These are phyloP conservation scores for Alethe diademata DNA, from an alignment of 2,113 vertebrate species.

Conservation along the genomic window DNA sequence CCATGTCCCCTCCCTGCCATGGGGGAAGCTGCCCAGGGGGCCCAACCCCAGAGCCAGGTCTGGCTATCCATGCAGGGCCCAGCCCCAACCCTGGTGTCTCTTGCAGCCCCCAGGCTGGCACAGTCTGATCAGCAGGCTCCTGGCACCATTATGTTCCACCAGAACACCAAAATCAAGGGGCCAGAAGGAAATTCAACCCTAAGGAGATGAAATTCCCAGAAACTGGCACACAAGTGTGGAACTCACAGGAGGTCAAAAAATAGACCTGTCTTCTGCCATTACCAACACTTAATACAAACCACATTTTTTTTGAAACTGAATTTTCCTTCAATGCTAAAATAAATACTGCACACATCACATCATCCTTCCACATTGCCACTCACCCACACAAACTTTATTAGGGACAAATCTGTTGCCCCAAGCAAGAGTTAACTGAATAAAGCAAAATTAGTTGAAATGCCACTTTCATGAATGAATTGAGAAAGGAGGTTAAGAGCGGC, in stretches of 20 bases:
- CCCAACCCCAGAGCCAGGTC: rapidly evolving
- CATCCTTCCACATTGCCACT: background rate
- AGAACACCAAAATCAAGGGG: background rate
- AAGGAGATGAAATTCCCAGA: background rate
- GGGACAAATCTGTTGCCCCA: background rate
- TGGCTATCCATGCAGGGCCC: background rate
- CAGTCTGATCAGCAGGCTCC: background rate
- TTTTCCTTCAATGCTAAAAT: background rate
- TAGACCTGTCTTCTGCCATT: background rate
- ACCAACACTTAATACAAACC: background rate
- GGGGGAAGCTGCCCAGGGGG: rapidly evolving
- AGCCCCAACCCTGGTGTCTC: background rate
- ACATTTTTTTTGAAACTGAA: background rate
- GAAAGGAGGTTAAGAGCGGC: background rate
- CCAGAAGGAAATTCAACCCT: background rate
- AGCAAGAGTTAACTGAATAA: background rate
- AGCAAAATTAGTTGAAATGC: background rate
- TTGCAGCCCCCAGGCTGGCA: background rate
- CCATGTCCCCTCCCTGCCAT: background rate
- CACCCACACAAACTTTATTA: background rate
- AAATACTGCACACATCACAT: background rate
- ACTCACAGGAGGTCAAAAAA: background rate
- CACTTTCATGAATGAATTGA: background rate
- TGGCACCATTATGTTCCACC: background rate
- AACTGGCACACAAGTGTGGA: background rate